Evolutionary conservation across 2,113 vertebrate species (phyloP).

Genomic region (Cyphomyrus plagiostoma): DNA sequence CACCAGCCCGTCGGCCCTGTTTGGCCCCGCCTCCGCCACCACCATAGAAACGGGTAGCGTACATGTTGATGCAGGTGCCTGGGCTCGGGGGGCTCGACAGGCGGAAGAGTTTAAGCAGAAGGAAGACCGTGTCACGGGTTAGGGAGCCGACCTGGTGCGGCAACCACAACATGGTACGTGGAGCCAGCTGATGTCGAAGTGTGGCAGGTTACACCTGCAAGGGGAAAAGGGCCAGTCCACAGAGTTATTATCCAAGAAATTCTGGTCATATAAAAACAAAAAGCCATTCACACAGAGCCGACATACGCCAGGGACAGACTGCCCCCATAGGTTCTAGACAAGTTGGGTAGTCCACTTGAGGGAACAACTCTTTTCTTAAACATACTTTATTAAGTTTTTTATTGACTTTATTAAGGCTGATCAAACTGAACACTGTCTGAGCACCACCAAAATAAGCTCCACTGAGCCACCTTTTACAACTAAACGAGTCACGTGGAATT

Average conservation of each 20-base stretch:
- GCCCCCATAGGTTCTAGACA: not conserved
- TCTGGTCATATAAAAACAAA: not conserved
- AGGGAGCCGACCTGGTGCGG: conserved; percentile 30
- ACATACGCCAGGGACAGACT: not conserved
- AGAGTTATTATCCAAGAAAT: not conserved
- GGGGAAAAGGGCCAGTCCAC: not conserved
- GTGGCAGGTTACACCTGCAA: conserved; percentile 35
- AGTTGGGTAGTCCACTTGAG: not conserved
- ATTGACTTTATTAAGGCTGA: not conserved
- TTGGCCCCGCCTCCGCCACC: conserved; percentile 46
- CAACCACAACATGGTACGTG: conserved; percentile 42
- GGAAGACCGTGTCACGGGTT: conserved; percentile 38
- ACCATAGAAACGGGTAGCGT: conserved; percentile 42
- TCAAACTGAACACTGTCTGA: not conserved
- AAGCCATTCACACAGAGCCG: not conserved
- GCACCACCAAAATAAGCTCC: not conserved
- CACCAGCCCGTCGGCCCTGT: conserved; percentile 44
- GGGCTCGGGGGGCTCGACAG: conserved; percentile 2
- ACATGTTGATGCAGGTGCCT: conserved; percentile 34
- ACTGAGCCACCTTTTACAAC: not conserved
- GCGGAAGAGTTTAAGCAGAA: conserved; percentile 23
- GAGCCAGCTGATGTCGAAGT: conserved; percentile 22
- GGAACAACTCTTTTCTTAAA: not conserved
- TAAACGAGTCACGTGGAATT: not conserved
- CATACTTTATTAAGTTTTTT: not conserved